phyloP scores from a whole-genome alignment of 2,797 vertebrate genomes.

The Anguilla pacifica region DNA sequence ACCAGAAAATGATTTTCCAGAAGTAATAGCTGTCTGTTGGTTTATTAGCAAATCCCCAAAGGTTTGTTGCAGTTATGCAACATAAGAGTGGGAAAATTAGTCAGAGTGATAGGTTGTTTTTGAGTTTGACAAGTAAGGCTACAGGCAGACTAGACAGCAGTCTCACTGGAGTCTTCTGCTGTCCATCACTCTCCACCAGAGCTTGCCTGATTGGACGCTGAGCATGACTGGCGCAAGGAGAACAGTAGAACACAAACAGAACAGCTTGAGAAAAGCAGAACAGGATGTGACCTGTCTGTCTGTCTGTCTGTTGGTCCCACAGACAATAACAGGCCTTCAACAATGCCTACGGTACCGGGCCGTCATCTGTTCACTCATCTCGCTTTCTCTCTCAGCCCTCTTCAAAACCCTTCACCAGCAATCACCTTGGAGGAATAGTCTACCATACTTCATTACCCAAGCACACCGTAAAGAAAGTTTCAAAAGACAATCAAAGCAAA shows the following conservation, averaged over 20 bases:
- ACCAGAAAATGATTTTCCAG: not conserved
- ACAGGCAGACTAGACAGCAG: not conserved
- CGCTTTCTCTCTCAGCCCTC: not conserved
- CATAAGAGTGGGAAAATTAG: not conserved
- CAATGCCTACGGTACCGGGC: no score
- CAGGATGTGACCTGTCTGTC: not conserved
- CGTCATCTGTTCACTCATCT: not conserved
- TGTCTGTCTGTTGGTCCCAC: not conserved
- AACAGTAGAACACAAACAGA: not conserved
- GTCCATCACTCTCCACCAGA: not conserved
- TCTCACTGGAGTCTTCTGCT: not conserved
- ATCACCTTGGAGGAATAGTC: not conserved
- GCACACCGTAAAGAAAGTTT: no score
- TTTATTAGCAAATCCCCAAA: not conserved
- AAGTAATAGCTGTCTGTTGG: not conserved
- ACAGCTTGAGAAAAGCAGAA: not conserved
- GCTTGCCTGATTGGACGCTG: not conserved
- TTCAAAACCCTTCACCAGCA: not conserved
- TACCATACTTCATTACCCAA: no score
- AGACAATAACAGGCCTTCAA: not conserved
- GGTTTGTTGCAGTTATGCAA: not conserved
- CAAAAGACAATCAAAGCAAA: no score
- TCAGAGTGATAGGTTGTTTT: not conserved
- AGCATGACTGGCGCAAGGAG: not conserved
- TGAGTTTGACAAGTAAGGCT: not conserved